Percentiles rank a stretch among this genome's conserved stretches.
These are phyloP conservation scores for Stegana nigrithorax DNA, from an alignment of 2,888 invertebrate species.

Conservation along the genomic window DNA sequence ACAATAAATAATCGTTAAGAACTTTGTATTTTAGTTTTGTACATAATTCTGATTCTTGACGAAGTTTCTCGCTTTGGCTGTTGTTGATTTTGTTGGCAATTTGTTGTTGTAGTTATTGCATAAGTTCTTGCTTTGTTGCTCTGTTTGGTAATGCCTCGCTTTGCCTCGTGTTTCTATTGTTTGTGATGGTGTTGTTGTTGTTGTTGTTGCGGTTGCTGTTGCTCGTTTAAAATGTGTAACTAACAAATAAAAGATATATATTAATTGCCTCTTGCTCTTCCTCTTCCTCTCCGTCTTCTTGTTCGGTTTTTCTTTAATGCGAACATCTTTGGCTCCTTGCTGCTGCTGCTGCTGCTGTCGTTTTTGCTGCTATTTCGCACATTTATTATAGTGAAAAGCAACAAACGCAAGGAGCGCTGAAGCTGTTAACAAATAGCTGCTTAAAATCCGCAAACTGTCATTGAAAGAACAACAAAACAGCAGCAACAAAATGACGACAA, in stretches of 20 bases:
- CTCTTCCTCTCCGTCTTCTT: not conserved
- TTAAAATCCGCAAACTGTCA: conserved; percentile 28
- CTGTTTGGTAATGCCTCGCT: no score
- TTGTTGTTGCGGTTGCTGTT: no score
- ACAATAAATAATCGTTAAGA: not conserved
- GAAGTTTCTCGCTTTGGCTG: no score
- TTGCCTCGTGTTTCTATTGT: no score
- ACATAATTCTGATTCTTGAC: conserved; percentile 16
- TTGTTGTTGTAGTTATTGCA: no score
- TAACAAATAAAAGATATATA: conserved; percentile 52
- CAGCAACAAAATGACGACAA: not conserved
- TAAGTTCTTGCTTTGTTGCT: no score
- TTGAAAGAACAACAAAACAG: conserved; percentile 5
- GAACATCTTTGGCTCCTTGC: not conserved
- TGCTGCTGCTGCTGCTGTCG: not conserved
- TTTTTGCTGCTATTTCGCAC: no score
- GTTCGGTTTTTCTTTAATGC: not conserved
- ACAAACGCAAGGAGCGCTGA: conserved; percentile 41
- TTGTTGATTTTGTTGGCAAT: no score
- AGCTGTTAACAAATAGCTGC: conserved; percentile 40
- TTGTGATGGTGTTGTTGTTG: no score
- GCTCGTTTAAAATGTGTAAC: not conserved
- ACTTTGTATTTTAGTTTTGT: conserved; percentile 2
- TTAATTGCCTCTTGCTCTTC: conserved; percentile 47
- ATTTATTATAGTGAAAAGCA: conserved; percentile 52